phyloP scores from a whole-genome alignment of 2,888 invertebrate genomes.

The Sphaerolaimus hirsutus region DNA sequence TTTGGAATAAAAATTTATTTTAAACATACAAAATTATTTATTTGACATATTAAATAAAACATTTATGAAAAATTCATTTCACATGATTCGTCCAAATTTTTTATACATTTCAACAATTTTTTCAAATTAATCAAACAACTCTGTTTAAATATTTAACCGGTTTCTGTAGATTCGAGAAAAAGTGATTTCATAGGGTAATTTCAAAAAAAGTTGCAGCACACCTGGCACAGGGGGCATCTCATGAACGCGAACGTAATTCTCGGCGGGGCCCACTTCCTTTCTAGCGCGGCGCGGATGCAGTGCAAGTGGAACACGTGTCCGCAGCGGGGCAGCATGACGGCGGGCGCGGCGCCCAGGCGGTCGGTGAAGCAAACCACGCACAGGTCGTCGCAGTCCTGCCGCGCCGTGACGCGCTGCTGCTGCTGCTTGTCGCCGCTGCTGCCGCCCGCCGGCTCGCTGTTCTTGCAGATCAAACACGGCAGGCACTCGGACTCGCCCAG shows the following conservation, averaged over 20 bases:
- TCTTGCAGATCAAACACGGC: constrained; percentile 11
- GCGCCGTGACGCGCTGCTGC: constrained; percentile 36
- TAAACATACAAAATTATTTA: too few species aligned
- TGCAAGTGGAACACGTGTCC: constrained; percentile 86
- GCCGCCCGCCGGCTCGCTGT: constrained; percentile 10
- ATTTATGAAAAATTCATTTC: too few species aligned
- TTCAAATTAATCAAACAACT: neutral
- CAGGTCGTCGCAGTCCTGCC: constrained; percentile 94
- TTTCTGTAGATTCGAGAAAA: too few species aligned
- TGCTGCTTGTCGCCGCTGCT: neutral
- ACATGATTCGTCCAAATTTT: neutral
- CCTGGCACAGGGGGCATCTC: constrained; percentile 78
- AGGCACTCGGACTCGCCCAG: constrained; percentile 48
- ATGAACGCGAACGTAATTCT: constrained; percentile 85
- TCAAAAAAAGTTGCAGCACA: too few species aligned
- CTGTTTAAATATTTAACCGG: too few species aligned
- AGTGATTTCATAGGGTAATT: too few species aligned
- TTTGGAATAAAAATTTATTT: neutral
- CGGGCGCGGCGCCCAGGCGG: constrained; percentile 75
- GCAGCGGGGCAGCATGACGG: constrained; percentile 52
- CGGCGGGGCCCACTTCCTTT: constrained; percentile 73
- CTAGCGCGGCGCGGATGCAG: constrained; percentile 59
- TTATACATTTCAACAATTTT: neutral
- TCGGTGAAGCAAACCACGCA: constrained; percentile 98
- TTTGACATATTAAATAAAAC: too few species aligned